Evolutionary conservation across 2,888 invertebrate species (phyloP).

Genomic region (Sphaerophoria rueppellii): DNA sequence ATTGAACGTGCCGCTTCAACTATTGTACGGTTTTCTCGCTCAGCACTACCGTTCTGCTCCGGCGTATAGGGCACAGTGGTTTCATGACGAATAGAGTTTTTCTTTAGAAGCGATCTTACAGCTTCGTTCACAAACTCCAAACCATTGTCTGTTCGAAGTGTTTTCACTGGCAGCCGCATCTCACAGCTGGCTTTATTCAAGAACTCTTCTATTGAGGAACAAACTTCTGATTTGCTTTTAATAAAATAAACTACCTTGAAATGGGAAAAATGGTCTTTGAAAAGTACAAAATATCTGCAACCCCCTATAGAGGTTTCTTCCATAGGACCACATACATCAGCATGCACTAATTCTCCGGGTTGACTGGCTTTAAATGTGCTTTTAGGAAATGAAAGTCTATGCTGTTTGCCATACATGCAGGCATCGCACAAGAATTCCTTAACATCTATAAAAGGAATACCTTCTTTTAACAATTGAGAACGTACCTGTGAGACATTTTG

Average conservation of each 20-base stretch:
- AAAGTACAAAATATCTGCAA: neutral
- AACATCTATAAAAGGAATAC: conserved; percentile 27
- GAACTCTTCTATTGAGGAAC: conserved; percentile 14
- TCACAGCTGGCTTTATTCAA: conserved; percentile 1
- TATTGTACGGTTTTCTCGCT: conserved; percentile 65
- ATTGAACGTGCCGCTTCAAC: conserved; percentile 66
- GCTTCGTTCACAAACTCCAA: conserved; percentile 50
- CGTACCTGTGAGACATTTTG: conserved; percentile 69
- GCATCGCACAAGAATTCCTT: conserved; percentile 33
- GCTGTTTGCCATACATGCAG: conserved; percentile 28
- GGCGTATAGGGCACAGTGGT: conserved; percentile 57
- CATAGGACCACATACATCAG: conserved; percentile 8
- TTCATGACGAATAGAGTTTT: conserved; percentile 32
- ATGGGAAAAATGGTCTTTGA: neutral
- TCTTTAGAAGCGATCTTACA: conserved; percentile 30
- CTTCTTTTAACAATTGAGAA: conserved; percentile 23
- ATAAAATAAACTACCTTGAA: conserved; percentile 12
- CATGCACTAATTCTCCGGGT: conserved; percentile 29
- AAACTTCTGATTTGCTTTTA: conserved; percentile 30
- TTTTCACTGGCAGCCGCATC: conserved; percentile 10
- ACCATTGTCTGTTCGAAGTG: conserved; percentile 47
- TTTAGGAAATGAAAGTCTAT: conserved; percentile 19
- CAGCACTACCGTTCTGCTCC: conserved; percentile 62
- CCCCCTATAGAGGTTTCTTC: neutral
- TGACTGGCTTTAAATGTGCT: conserved; percentile 26